Evolutionary conservation across 2,797 vertebrate species (phyloP), one percentile per base, ranked within the genome.

Genomic region (Tauraco hartlaubi): DNA sequence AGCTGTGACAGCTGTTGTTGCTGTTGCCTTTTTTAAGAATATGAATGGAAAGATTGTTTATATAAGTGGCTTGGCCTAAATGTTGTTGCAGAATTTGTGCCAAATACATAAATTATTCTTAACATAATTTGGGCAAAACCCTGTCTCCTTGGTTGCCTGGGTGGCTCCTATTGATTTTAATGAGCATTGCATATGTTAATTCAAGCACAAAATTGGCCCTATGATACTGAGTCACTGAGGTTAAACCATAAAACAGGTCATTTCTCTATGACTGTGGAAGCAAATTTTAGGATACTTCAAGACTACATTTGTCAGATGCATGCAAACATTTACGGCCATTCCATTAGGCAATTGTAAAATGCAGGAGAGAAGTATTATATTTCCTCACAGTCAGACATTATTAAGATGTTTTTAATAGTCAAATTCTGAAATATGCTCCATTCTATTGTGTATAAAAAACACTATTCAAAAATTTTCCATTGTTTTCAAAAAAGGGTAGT

Each of bases 21-120:
- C 48, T 95, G 48, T 82, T 96, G 55, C 44, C 58, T 92, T 78
- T 93, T 94, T 73, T 22, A 84, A 94, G 43, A 69, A 35, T 91
- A 46, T 49, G 66, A 86, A 51, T 62, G 29, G 46, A 90, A 92
- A 55, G 28, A 41, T 74, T 81, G 82, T 84, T 94, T 96, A 59
- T 76, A 5, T 66, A 81, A 88, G 51, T 91, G 71, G 33, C 31
- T 96, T 96, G 87, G 79, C 54, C 81, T 88, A 59, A 77, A 73
- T 33, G 17, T 55, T 90, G 31, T 85, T 83, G 41, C 59, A 72
- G 54, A 66, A 73, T 77, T 94, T 61, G 44, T 94, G 89, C 82
- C 91, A 96, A 87, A 92, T 82, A 71, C 74, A 28, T 90, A 84
- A 85, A 66, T 91, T 72, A 62, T 72, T 92, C 7, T 82, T 89